Evolutionary conservation across 2,113 vertebrate species (phyloP).

Genomic region (Chloropsis hardwickii): DNA sequence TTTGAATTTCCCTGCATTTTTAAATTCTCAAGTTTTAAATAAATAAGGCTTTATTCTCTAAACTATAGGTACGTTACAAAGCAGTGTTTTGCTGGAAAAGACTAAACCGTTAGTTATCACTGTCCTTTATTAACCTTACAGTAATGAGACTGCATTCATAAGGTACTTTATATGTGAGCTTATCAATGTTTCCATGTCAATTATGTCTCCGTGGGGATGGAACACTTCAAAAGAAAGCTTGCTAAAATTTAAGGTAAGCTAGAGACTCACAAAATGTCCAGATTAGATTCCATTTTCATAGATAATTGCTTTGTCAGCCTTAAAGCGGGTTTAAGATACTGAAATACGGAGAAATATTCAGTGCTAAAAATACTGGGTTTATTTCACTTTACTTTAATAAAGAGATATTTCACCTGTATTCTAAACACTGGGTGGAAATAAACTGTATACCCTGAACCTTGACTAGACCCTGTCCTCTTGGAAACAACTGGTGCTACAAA

Average conservation of each 20-base stretch:
- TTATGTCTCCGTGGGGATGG: conserved; percentile 46
- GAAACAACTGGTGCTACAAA: conserved; percentile 20
- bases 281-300: neutral
- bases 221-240: conserved; percentile 19
- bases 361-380: neutral
- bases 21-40: conserved; percentile 66
- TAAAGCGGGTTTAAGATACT: neutral
- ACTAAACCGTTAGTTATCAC: neutral
- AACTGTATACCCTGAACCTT: conserved; percentile 14
- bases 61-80: conserved; percentile 39
- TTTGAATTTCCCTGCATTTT: conserved; percentile 72
- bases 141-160: conserved; percentile 27
- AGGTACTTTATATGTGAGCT: neutral
- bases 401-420: neutral
- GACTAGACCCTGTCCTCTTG: conserved; percentile 13
- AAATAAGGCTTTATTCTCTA: conserved; percentile 69
- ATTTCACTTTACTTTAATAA: neutral
- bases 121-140: conserved; percentile 26
- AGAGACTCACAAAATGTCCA: neutral
- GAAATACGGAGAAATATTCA: conserved; percentile 1
- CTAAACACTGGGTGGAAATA: conserved; percentile 4
- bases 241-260: conserved; percentile 58
- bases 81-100: conserved; percentile 45
- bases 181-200: conserved; percentile 13
- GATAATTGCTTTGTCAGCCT: neutral